These are phyloP conservation scores for Patiria miniata DNA, from an alignment of 35 echinoderm and acorn worm genomes.

Conservation along the genomic window DNA sequence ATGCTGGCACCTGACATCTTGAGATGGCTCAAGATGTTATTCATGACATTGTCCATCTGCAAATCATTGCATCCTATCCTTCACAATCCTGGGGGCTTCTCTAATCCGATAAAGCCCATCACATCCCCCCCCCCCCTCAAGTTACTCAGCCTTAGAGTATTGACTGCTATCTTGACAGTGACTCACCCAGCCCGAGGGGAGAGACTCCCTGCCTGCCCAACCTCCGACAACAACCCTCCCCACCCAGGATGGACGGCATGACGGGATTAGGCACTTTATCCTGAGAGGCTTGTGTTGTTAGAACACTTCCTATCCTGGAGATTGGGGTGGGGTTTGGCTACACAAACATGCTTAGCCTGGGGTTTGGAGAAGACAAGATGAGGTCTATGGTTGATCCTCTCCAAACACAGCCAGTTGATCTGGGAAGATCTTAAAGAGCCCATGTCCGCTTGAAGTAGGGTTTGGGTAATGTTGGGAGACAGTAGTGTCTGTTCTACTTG, in stretches of 20 bases:
- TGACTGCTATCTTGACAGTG: background rate
- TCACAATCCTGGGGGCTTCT: background rate
- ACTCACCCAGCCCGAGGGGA: background rate
- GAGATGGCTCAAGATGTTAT: too few species aligned
- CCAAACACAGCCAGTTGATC: too few species aligned
- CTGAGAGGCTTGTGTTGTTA: background rate
- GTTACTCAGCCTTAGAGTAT: background rate
- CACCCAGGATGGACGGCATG: background rate
- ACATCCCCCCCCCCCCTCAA: background rate
- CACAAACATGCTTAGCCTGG: background rate
- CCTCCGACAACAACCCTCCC: background rate
- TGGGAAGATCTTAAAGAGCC: too few species aligned
- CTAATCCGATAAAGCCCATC: slow-evolving; percentile 16
- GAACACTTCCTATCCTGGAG: background rate
- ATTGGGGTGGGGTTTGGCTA: background rate
- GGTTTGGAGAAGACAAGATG: background rate
- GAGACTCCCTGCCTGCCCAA: background rate
- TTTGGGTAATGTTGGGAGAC: too few species aligned
- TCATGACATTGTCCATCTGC: too few species aligned
- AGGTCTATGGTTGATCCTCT: too few species aligned
- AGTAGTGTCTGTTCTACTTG: too few species aligned
- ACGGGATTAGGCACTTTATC: background rate
- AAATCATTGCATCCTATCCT: too few species aligned
- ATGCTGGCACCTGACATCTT: too few species aligned
- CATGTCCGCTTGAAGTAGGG: too few species aligned